phyloP scores from a whole-genome alignment of 1,140 invertebrate species.

The Colletes gigas region DNA sequence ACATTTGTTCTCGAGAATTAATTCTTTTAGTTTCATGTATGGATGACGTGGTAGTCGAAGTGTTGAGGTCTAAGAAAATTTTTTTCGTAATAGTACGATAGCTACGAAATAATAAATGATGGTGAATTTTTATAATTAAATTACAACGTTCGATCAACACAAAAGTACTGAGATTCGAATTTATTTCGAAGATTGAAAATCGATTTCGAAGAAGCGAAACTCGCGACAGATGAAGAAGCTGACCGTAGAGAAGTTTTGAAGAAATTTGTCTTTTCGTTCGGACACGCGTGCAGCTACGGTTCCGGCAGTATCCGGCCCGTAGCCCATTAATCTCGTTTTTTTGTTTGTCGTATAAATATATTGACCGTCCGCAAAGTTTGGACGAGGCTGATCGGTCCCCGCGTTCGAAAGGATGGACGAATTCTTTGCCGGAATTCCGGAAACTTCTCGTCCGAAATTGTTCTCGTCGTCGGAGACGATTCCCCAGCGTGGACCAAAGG shows the following conservation, averaged over 20 bases:
- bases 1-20: too few relatives aligned
- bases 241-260: too few relatives aligned
- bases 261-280: constrained; percentile 10
- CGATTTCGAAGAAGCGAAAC: too few relatives aligned
- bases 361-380: constrained; percentile 30
- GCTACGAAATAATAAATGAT: too few relatives aligned
- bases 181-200: neutral
- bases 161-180: too few relatives aligned
- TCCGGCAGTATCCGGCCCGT: constrained; percentile 3
- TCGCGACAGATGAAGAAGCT: too few relatives aligned
- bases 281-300: neutral
- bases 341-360: constrained; percentile 20
- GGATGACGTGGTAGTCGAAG: too few relatives aligned
- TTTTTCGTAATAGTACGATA: too few relatives aligned
- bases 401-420: constrained; percentile 25
- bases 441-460: constrained; percentile 54
- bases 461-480: constrained; percentile 32
- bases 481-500: neutral
- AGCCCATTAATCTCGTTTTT: constrained; percentile 51
- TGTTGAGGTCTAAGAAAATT: too few relatives aligned
- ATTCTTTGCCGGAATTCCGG: constrained; percentile 59
- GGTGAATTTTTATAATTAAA: too few relatives aligned
- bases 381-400: constrained; percentile 21
- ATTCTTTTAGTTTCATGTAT: too few relatives aligned
- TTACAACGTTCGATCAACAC: too few relatives aligned